phyloP scores from a whole-genome alignment of 2,888 invertebrate species.

The Drosophila histrio region DNA sequence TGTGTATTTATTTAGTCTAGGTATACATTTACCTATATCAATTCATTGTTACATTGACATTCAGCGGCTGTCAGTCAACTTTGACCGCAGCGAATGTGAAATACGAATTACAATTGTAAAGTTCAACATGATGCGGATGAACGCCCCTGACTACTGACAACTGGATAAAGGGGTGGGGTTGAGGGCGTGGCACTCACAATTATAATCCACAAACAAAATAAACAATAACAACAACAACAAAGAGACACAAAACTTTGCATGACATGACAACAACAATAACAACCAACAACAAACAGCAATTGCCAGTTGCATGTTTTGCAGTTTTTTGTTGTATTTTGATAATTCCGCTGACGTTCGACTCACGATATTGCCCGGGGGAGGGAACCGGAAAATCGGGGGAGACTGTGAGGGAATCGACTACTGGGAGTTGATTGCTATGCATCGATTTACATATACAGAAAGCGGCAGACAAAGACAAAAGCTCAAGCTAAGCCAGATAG shows the following conservation, averaged over 20 bases:
- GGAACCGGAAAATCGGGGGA: not conserved
- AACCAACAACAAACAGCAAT: conserved; percentile 24
- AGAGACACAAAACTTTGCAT: conserved; percentile 63
- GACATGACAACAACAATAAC: conserved; percentile 47
- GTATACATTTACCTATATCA: not conserved
- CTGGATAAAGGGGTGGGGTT: conserved; percentile 7
- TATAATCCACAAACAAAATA: conserved; percentile 60
- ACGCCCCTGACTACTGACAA: conserved; percentile 69
- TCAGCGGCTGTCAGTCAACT: conserved; percentile 69
- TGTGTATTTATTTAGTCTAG: not conserved
- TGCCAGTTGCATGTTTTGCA: conserved; percentile 67
- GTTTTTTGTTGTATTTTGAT: conserved; percentile 35
- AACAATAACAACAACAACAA: conserved; percentile 12
- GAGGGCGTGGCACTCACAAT: conserved; percentile 45
- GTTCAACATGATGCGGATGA: conserved; percentile 58
- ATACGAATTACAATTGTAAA: conserved; percentile 41
- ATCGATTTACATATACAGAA: conserved; percentile 63
- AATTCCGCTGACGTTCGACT: conserved; percentile 42
- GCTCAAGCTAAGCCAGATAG: conserved; percentile 9
- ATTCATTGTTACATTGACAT: conserved; percentile 34
- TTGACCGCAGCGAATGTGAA: conserved; percentile 65
- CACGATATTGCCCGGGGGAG: conserved; percentile 41
- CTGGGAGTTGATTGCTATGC: conserved; percentile 58
- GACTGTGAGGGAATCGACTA: conserved; percentile 44
- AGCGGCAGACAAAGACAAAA: conserved; percentile 42